Evolutionary conservation across 1,140 invertebrate genomes (phyloP).

Genomic region (Drosophila sp.): DNA sequence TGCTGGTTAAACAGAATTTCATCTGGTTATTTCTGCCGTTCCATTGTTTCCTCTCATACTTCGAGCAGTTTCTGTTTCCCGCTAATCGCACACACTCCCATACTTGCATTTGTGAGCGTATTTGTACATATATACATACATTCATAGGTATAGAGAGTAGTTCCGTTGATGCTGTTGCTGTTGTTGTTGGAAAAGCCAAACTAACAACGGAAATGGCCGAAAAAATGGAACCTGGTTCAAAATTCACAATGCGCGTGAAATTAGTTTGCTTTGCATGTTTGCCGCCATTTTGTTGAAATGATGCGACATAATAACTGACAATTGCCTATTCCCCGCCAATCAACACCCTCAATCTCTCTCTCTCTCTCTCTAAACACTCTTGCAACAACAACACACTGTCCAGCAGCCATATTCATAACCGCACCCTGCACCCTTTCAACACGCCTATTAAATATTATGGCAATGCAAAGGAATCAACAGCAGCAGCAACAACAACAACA

Average conservation of each 20-base stretch:
- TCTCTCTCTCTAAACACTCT: too few species aligned
- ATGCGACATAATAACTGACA: conserved; percentile 70
- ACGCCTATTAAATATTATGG: conserved; percentile 68
- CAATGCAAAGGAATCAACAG: conserved; percentile 61
- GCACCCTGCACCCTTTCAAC: not conserved
- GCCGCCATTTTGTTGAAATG: conserved; percentile 68
- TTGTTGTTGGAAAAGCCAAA: conserved; percentile 12
- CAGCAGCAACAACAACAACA: conserved; percentile 30
- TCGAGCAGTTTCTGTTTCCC: conserved; percentile 28
- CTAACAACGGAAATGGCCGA: conserved; percentile 11
- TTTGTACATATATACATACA: conserved; percentile 1
- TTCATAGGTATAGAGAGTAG: conserved; percentile 5
- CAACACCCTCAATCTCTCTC: not conserved
- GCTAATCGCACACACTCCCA: conserved; percentile 3
- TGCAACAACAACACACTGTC: not conserved
- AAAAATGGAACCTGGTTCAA: conserved; percentile 19
- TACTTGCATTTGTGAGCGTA: not conserved
- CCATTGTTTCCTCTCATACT: conserved; percentile 56
- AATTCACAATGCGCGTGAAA: conserved; percentile 41
- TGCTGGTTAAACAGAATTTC: conserved; percentile 68
- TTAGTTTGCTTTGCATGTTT: conserved; percentile 65
- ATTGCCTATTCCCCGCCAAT: not conserved
- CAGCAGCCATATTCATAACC: not conserved
- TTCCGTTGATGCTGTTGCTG: conserved; percentile 13
- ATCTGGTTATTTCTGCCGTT: conserved; percentile 57